A percentile compares a stretch with the other conserved stretches of the same genome.
Evolutionary conservation across 1,140 invertebrate species (phyloP).

Genomic region (Macrobrachium nipponense): DNA sequence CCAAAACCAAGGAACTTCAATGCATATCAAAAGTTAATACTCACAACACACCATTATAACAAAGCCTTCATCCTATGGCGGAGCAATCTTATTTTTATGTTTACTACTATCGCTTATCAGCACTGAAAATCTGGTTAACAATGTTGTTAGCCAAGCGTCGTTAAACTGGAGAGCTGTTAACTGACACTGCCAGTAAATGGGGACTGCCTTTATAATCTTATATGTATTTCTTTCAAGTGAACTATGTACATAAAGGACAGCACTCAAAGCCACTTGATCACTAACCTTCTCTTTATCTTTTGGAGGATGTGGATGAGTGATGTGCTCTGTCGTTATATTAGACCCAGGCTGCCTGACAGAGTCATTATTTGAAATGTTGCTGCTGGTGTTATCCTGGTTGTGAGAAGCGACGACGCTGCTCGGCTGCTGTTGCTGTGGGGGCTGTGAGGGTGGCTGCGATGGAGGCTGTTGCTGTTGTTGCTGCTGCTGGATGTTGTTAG

Average conservation of each 20-base stretch:
- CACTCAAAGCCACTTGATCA: not conserved
- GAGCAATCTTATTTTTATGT: no score
- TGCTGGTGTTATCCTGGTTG: constrained; percentile 21
- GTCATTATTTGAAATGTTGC: constrained; percentile 42
- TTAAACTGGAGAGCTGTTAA: no score
- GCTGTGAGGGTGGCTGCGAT: constrained; percentile 36
- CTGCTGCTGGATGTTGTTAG: constrained; percentile 52
- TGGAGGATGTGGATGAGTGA: constrained; percentile 41
- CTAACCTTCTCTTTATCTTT: constrained; percentile 52
- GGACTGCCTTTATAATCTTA: no score
- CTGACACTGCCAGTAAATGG: no score
- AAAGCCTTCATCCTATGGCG: no score
- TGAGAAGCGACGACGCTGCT: not conserved
- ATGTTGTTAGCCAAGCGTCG: no score
- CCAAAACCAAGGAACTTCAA: no score
- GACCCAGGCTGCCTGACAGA: constrained; percentile 30
- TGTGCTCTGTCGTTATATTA: constrained; percentile 38
- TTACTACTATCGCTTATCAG: no score
- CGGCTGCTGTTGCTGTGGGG: constrained; percentile 11
- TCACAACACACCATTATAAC: no score
- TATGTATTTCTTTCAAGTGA: no score
- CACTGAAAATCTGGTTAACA: no score
- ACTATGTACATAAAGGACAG: not conserved
- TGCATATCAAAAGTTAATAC: no score
- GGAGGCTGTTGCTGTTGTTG: constrained; percentile 53